A percentile compares a stretch with the other conserved stretches of the same genome.
Conservation (phyloP, 2,888 invertebrate genomes). For the Byasa hedistus region DNA sequence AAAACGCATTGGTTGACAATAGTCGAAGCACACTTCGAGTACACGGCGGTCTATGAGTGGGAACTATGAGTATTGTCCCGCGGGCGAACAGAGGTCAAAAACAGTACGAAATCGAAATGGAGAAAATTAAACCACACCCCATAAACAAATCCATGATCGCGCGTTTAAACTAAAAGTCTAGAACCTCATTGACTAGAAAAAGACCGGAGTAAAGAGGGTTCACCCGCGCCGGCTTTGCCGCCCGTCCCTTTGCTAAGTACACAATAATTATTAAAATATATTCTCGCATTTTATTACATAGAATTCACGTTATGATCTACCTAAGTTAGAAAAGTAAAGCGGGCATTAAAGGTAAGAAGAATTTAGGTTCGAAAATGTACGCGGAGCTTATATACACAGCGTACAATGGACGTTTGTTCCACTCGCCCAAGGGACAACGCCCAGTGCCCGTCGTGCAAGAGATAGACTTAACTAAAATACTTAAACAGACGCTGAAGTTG, state of each 20-base stretch:
- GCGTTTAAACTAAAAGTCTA: slow-evolving; percentile 31
- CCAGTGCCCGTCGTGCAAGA: slow-evolving; percentile 39
- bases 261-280: slow-evolving; percentile 80
- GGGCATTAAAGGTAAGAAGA: slow-evolving; percentile 67
- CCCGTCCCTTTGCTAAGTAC: slow-evolving; percentile 76
- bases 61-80: slow-evolving; percentile 69
- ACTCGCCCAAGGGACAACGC: slow-evolving; percentile 54
- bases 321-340: slow-evolving; percentile 78
- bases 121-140: slow-evolving; percentile 36
- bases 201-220: slow-evolving; percentile 50
- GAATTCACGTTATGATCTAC: slow-evolving; percentile 80
- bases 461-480: slow-evolving; percentile 34
- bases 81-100: slow-evolving; percentile 61
- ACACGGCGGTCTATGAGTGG: slow-evolving; percentile 59
- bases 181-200: slow-evolving; percentile 42
- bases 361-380: slow-evolving; percentile 76
- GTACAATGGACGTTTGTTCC: slow-evolving; percentile 79
- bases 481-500: slow-evolving; percentile 36
- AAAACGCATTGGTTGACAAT: slow-evolving; percentile 42
- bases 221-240: slow-evolving; percentile 77
- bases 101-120: slow-evolving; percentile 30
- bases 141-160: slow-evolving; percentile 27
- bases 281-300: slow-evolving; percentile 80
- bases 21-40: slow-evolving; percentile 61
- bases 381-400: slow-evolving; percentile 78